Evolutionary conservation across 1,140 invertebrate genomes (phyloP).

Genomic region (Maconellicoccus hirsutus): DNA sequence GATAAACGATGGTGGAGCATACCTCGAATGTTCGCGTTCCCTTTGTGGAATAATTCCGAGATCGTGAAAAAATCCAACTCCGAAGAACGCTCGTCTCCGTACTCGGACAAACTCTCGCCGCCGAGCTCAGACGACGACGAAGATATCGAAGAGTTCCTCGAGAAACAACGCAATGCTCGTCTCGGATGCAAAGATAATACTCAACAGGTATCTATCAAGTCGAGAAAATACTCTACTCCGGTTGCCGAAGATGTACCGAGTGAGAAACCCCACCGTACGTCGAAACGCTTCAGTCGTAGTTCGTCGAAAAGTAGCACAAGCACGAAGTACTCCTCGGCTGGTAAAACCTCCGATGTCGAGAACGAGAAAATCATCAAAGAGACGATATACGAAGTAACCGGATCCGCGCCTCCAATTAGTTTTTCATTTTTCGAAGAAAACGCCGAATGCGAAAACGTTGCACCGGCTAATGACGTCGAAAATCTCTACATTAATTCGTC

Average conservation of each 20-base stretch:
- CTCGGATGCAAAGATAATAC: not conserved
- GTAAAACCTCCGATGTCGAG: not conserved
- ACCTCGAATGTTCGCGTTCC: not conserved
- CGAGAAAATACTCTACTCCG: not conserved
- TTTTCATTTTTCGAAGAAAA: not conserved
- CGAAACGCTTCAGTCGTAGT: not conserved
- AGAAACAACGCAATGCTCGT: slow-evolving; percentile 6
- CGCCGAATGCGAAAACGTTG: not conserved
- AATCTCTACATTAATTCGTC: not conserved
- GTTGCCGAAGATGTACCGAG: not conserved
- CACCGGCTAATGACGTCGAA: not conserved
- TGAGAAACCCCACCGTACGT: not conserved
- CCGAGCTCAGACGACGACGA: slow-evolving; percentile 14
- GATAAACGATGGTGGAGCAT: not conserved
- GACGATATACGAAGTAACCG: slow-evolving; percentile 10
- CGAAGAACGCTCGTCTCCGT: not conserved
- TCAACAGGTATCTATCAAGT: not conserved
- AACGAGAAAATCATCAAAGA: slow-evolving; percentile 12
- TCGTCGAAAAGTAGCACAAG: not conserved
- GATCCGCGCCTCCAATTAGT: not conserved
- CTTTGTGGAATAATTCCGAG: not conserved
- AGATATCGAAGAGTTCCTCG: slow-evolving; percentile 10
- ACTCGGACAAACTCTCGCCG: not conserved
- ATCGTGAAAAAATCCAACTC: not conserved
- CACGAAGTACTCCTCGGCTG: not conserved